These are phyloP conservation scores for Sardinella longiceps DNA, from an alignment of 2,797 vertebrate species.

Conservation along the genomic window DNA sequence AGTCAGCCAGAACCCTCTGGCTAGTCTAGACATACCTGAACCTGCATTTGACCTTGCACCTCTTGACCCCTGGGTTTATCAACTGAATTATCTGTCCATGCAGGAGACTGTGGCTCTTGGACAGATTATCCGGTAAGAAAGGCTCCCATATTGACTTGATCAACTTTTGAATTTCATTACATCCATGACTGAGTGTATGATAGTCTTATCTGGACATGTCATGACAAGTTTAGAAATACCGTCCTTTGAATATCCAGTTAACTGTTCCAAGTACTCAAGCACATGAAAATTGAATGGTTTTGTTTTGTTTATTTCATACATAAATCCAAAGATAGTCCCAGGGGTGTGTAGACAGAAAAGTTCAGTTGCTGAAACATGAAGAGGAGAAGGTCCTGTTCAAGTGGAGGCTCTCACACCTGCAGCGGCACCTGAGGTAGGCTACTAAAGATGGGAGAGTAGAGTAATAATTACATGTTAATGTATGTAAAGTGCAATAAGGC, in stretches of 20 bases:
- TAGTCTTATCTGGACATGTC: not conserved
- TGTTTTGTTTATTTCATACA: not conserved
- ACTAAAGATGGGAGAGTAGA: not conserved
- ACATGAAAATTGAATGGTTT: not conserved
- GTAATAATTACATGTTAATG: not conserved
- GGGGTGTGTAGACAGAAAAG: no score
- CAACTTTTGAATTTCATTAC: no score
- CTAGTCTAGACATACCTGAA: not conserved
- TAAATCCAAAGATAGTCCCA: no score
- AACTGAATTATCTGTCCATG: not conserved
- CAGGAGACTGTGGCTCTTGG: no score
- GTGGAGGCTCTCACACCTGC: not conserved
- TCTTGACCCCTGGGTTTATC: not conserved
- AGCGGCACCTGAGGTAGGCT: not conserved
- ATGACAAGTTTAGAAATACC: not conserved
- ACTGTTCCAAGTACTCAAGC: not conserved
- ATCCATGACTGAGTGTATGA: no score
- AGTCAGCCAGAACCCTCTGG: not conserved
- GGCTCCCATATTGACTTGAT: not conserved
- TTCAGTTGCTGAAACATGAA: no score
- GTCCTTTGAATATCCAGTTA: not conserved
- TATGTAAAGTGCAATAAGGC: not conserved
- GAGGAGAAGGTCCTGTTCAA: not conserved
- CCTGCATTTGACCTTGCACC: not conserved
- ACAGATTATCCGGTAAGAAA: not conserved